A percentile compares a stretch with the other conserved stretches of the same genome.
phyloP scores from a whole-genome alignment of 1,140 invertebrate species.

The Anagrus nilaparvatae region DNA sequence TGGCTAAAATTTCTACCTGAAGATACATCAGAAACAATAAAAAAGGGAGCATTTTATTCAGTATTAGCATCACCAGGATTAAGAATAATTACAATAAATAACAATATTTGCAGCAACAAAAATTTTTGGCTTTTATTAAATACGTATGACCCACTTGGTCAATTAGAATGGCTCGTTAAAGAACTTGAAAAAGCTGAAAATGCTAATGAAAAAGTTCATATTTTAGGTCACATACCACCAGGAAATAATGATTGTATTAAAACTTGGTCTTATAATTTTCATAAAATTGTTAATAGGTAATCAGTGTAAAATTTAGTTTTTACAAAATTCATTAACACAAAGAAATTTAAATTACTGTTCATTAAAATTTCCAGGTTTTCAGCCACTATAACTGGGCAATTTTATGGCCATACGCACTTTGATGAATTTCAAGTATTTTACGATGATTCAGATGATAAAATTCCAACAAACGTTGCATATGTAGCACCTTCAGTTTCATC shows the following conservation, averaged over 20 bases:
- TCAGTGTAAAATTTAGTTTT: slow-evolving; percentile 3
- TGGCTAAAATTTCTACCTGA: slow-evolving; percentile 86
- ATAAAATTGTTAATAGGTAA: slow-evolving; percentile 75
- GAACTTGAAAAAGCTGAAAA: slow-evolving; percentile 88
- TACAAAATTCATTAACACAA: too few species aligned
- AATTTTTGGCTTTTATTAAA: slow-evolving; percentile 97
- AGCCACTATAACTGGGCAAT: slow-evolving; percentile 82
- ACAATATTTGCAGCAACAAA: slow-evolving; percentile 92
- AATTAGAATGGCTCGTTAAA: slow-evolving; percentile 90
- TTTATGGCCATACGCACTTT: slow-evolving; percentile 91
- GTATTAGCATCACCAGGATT: slow-evolving; percentile 78
- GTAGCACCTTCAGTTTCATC: slow-evolving; percentile 87
- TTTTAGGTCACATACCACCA: slow-evolving; percentile 95
- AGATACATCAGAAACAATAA: slow-evolving; percentile 70
- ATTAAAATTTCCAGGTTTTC: too few species aligned
- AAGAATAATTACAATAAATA: slow-evolving; percentile 81
- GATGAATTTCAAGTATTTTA: slow-evolving; percentile 94
- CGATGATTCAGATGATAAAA: slow-evolving; percentile 64
- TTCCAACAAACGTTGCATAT: slow-evolving; percentile 80
- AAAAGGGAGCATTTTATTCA: slow-evolving; percentile 81
- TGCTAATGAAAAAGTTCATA: slow-evolving; percentile 88
- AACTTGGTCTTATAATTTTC: slow-evolving; percentile 87
- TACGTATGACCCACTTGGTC: slow-evolving; percentile 88
- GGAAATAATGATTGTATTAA: slow-evolving; percentile 83
- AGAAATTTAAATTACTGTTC: background rate